These are phyloP conservation scores for Tolmerus cingulatus DNA, from an alignment of 2,888 invertebrate species.

Conservation along the genomic window DNA sequence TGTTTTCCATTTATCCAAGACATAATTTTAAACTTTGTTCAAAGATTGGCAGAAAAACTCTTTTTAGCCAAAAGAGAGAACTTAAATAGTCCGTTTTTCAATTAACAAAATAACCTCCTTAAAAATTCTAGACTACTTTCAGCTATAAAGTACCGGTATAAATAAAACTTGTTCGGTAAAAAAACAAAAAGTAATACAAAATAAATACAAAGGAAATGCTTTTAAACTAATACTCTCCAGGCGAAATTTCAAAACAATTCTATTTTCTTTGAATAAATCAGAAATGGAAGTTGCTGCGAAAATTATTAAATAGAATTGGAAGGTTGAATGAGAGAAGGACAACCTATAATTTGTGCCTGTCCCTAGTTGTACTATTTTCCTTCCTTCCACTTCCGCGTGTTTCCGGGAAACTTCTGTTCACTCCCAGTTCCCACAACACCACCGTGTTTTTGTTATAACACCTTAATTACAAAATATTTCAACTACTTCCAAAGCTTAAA, in stretches of 20 bases:
- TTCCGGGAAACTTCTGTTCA: background rate
- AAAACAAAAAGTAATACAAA: background rate
- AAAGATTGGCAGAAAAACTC: background rate
- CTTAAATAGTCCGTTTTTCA: background rate
- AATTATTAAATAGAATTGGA: background rate
- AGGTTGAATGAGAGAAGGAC: background rate
- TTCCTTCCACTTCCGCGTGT: background rate
- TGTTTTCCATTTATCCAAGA: background rate
- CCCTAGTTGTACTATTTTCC: background rate
- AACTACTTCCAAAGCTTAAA: background rate
- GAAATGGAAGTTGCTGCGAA: background rate
- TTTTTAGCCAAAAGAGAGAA: too few species aligned
- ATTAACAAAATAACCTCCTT: background rate
- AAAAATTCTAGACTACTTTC: background rate
- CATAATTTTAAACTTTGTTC: too few species aligned
- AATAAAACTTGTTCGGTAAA: background rate
- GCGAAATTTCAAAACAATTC: background rate
- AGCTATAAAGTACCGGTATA: background rate
- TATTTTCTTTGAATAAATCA: background rate
- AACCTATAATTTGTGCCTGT: constrained; percentile 5
- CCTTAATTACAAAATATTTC: background rate
- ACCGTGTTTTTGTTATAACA: background rate
- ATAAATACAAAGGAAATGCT: background rate
- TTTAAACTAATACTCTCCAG: background rate
- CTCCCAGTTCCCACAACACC: background rate